phyloP scores from a whole-genome alignment of 2,113 vertebrate species.

The Corythoichthys haematopterus region DNA sequence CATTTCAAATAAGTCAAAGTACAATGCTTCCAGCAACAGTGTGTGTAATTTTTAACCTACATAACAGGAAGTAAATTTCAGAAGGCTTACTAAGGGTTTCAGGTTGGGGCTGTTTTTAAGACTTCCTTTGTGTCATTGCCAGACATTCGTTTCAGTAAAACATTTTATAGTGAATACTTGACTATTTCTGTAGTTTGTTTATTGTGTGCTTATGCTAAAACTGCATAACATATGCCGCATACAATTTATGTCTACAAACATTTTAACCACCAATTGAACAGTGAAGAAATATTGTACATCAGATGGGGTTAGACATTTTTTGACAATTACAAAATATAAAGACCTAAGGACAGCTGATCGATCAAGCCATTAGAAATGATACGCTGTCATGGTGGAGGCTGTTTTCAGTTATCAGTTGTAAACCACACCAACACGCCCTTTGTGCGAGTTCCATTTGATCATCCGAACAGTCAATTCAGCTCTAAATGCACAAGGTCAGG shows the following conservation, averaged over 20 bases:
- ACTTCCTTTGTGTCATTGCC: neutral
- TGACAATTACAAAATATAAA: neutral
- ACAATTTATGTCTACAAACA: too few relatives aligned
- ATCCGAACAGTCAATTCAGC: neutral
- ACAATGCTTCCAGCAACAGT: neutral
- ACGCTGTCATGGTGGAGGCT: neutral
- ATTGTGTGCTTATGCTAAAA: too few relatives aligned
- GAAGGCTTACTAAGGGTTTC: neutral
- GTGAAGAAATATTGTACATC: too few relatives aligned
- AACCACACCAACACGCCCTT: neutral
- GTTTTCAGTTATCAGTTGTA: neutral
- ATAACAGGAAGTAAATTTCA: neutral
- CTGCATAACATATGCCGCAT: too few relatives aligned
- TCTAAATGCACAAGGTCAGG: neutral
- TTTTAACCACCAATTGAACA: too few relatives aligned
- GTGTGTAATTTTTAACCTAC: neutral
- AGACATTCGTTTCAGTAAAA: neutral
- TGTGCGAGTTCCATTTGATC: too few relatives aligned
- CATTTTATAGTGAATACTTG: neutral
- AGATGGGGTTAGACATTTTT: too few relatives aligned
- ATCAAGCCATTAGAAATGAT: neutral
- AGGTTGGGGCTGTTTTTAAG: neutral
- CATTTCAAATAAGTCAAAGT: neutral
- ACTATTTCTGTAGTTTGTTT: neutral
- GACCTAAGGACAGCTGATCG: neutral